Evolutionary conservation across 30 jellyfish, hydroid and myxozoan species (phyloP), one percentile per base, ranked within the genome.

Genomic region (Chironex yamaguchii): DNA sequence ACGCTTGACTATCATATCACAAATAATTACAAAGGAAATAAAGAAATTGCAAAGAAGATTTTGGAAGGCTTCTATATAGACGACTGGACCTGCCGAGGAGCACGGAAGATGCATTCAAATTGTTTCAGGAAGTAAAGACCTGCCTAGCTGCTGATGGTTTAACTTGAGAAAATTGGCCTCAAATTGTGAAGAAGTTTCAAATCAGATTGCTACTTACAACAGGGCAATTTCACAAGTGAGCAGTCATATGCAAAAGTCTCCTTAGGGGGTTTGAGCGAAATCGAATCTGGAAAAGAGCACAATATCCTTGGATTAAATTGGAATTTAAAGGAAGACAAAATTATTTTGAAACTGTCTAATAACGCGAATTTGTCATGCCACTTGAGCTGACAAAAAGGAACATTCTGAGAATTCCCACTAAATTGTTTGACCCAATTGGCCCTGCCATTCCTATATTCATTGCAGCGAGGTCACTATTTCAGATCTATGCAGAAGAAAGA

Each of bases 31-130:
- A 25, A 6, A 30, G 81, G 21, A 2, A 76, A 76, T 30, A 27
- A 25, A 9, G 81, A 52, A 52, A 76, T 76, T 77, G 81, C 89
- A 3, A 36, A 76, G 28, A 52, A 76, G 81, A 52, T 76, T 13
- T 14, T 76, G 12, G 31, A 31, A 23, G 2, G 81, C 17, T 76
- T 76, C 31, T 76, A 49, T 65, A 31, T 76, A n/a, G 89, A 76
- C 26, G 89, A 76, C 26, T 76, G 89, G 89, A 21, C 81, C 4
- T 24, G 89, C 31, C 79, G 89, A 51, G 89, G 64, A 52, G 62
- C 63, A 28, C 14, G 4, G 86, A 73, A 73, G 86, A 73, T 17
- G 77, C 73, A 21, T 9, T 76, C 17, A 20, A 1, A 4, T 1
- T 49, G 27, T 76, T 14, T 35, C n/a, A 52, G 22, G 81, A 76